phyloP scores from a whole-genome alignment of 2,797 vertebrate species.

The Nothura maculosa region DNA sequence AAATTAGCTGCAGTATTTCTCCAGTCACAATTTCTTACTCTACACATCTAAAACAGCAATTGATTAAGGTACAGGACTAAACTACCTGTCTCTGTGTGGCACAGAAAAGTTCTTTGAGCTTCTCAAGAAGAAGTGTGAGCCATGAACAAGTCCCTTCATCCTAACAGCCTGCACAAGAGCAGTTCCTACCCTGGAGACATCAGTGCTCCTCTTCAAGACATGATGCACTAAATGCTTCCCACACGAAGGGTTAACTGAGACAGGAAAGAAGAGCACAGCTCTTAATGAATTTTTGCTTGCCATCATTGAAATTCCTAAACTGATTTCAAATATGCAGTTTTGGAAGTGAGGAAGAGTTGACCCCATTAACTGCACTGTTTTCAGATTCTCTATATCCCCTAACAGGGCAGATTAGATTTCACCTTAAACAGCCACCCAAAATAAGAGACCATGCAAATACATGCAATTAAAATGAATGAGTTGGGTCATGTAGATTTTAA shows the following conservation, averaged over 20 bases:
- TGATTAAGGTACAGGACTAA: background rate
- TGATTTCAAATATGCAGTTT: constrained; percentile 15
- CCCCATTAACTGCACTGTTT: constrained; percentile 65
- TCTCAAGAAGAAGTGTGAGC: background rate
- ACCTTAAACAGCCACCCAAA: constrained; percentile 43
- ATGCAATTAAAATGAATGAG: background rate
- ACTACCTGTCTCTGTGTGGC: background rate
- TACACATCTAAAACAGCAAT: background rate
- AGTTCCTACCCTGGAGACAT: background rate
- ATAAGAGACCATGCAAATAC: background rate
- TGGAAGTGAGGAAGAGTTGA: constrained; percentile 29
- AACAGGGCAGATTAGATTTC: constrained; percentile 37
- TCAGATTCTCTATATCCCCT: background rate
- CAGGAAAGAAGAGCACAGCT: background rate
- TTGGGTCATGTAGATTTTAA: background rate
- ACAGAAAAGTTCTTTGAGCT: background rate
- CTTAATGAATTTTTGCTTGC: constrained; percentile 13
- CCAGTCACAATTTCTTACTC: background rate
- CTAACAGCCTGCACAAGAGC: background rate
- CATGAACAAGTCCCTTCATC: background rate
- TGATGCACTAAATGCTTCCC: background rate
- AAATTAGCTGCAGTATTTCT: background rate
- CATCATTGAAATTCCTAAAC: constrained; percentile 12
- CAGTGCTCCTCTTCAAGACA: background rate
- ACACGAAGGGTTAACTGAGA: background rate